Evolutionary conservation across 2,797 vertebrate genomes (phyloP).

Genomic region (Amphiprion clarkii): DNA sequence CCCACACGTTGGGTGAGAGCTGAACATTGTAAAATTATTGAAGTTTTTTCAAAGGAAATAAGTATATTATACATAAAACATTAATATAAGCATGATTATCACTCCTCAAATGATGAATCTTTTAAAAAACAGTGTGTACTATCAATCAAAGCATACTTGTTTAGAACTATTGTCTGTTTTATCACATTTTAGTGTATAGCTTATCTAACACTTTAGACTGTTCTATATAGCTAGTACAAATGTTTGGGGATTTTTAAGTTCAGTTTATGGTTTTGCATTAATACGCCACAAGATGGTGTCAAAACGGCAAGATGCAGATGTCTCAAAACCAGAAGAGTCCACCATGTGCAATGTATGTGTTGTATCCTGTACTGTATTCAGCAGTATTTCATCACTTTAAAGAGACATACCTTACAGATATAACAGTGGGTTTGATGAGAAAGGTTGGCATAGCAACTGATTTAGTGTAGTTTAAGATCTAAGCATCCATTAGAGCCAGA

Average conservation of each 20-base stretch:
- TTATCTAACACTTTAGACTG: background rate
- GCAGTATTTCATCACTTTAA: background rate
- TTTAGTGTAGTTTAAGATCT: background rate
- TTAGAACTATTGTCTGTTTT: too few relatives aligned
- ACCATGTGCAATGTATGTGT: background rate
- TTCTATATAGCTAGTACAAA: background rate
- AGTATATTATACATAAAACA: background rate
- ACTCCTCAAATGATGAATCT: too few relatives aligned
- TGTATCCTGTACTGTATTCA: background rate
- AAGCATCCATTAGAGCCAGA: background rate
- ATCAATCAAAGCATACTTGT: too few relatives aligned
- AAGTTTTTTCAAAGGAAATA: background rate
- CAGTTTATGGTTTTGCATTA: constrained; percentile 1
- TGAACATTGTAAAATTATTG: background rate
- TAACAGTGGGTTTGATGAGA: background rate
- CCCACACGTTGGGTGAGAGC: background rate
- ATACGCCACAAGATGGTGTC: constrained; percentile 66
- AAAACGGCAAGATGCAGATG: constrained; percentile 22
- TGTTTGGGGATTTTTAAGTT: background rate
- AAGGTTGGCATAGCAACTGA: background rate
- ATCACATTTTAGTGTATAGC: background rate
- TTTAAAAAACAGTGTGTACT: too few relatives aligned
- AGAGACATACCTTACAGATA: background rate
- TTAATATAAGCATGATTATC: too few relatives aligned
- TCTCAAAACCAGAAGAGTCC: background rate